These are phyloP conservation scores for Castor canadensis DNA, from an alignment of 2,113 vertebrate genomes.

Conservation along the genomic window DNA sequence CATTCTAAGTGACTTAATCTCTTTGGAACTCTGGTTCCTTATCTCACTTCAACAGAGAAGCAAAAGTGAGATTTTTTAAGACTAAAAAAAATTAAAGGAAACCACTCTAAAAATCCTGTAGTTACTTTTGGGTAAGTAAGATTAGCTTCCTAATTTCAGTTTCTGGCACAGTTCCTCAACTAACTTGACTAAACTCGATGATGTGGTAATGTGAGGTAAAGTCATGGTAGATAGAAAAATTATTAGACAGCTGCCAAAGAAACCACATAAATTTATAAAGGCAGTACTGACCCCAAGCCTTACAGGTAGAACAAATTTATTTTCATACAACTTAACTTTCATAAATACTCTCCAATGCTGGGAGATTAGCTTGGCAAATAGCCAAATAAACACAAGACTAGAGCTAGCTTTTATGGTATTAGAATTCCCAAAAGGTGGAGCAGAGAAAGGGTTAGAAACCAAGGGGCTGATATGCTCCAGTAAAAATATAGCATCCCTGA, in stretches of 20 bases:
- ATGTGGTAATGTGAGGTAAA: conserved; percentile 72
- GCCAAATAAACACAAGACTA: conserved; percentile 70
- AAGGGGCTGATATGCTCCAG: not conserved
- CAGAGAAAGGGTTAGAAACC: not conserved
- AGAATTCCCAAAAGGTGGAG: conserved; percentile 60
- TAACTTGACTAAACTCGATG: conserved; percentile 65
- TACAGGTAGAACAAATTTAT: conserved; percentile 62
- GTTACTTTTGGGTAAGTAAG: conserved; percentile 66
- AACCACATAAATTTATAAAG: conserved; percentile 53
- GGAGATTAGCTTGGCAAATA: conserved; percentile 71
- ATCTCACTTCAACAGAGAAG: conserved; percentile 1
- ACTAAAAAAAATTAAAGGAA: conserved; percentile 10
- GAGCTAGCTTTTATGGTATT: conserved; percentile 55
- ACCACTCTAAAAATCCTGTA: conserved; percentile 64
- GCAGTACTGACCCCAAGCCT: conserved; percentile 73
- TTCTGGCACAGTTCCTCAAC: conserved; percentile 63
- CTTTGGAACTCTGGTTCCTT: conserved; percentile 8
- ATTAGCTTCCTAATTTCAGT: conserved; percentile 66
- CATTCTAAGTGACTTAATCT: not conserved
- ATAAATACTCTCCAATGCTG: conserved; percentile 67
- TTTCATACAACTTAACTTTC: conserved; percentile 73
- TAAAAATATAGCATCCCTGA: not conserved
- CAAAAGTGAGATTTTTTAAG: conserved; percentile 46
- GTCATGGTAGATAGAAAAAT: conserved; percentile 66
- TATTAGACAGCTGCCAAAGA: conserved; percentile 67